phyloP scores from a whole-genome alignment of 1,140 invertebrate species.

The Euschistus heros region DNA sequence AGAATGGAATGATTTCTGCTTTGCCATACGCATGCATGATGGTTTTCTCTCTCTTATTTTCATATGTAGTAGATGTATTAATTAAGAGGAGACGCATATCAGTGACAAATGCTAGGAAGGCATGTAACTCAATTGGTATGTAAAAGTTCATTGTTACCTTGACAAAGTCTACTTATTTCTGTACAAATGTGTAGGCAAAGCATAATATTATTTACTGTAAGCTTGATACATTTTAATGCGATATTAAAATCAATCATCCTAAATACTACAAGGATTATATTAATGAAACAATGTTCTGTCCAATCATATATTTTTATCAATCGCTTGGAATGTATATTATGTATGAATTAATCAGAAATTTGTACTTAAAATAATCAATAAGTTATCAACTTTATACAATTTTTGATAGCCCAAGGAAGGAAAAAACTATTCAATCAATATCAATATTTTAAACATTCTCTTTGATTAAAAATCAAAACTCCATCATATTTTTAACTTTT shows the following conservation, averaged over 20 bases:
- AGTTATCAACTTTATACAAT: too few species aligned
- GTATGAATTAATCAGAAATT: too few species aligned
- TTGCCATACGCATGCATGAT: conserved; percentile 68
- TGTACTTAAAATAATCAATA: too few species aligned
- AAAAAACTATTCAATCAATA: too few species aligned
- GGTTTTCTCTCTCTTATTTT: conserved; percentile 52
- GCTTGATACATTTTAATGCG: background rate
- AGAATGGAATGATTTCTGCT: conserved; percentile 57
- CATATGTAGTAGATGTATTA: conserved; percentile 50
- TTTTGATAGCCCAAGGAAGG: too few species aligned
- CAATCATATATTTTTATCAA: background rate
- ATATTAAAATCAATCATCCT: background rate
- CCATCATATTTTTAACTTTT: too few species aligned
- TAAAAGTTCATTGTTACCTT: background rate
- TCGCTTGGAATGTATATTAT: background rate
- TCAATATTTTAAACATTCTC: too few species aligned
- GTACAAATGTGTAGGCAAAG: background rate
- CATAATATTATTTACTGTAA: background rate
- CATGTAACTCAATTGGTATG: conserved; percentile 40
- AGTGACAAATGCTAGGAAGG: conserved; percentile 5
- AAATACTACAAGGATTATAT: background rate
- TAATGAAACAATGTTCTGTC: background rate
- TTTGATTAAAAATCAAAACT: too few species aligned
- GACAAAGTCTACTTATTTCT: background rate
- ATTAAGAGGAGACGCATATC: background rate